Evolutionary conservation across 2,888 invertebrate species (phyloP).

Genomic region (Luperina testacea): DNA sequence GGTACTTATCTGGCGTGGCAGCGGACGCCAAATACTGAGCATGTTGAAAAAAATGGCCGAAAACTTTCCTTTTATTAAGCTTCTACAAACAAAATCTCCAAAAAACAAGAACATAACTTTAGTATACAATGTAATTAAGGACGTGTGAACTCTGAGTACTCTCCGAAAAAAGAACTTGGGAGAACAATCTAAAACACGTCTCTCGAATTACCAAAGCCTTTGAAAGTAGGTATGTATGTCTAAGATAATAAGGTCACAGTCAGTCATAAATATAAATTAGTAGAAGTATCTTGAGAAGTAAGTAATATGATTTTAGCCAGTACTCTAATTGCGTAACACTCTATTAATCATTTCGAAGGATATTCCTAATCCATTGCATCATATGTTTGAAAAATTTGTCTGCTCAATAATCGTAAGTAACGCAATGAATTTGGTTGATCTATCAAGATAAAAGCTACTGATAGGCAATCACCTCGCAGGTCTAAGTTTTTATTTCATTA

Average conservation of each 20-base stretch:
- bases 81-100: constrained; percentile 10
- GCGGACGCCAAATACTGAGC: neutral
- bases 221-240: neutral
- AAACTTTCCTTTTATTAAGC: constrained; percentile 24
- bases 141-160: constrained; percentile 34
- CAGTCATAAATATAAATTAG: neutral
- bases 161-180: constrained; percentile 7
- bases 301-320: neutral
- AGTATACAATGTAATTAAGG: constrained; percentile 36
- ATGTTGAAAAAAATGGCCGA: neutral
- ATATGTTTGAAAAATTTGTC: too few relatives aligned
- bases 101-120: constrained; percentile 24
- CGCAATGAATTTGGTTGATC: neutral
- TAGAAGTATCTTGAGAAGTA: neutral
- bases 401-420: too few relatives aligned
- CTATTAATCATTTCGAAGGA: too few relatives aligned
- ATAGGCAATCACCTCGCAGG: neutral
- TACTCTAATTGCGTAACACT: too few relatives aligned
- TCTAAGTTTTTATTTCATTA: neutral
- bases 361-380: too few relatives aligned
- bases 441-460: neutral
- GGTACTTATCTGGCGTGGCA: neutral
- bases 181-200: constrained; percentile 34
- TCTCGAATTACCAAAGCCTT: constrained; percentile 34
- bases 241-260: neutral